Base-by-base conservation (phyloP, 1,140 invertebrate species). In the Microplitis mediator region DNA sequence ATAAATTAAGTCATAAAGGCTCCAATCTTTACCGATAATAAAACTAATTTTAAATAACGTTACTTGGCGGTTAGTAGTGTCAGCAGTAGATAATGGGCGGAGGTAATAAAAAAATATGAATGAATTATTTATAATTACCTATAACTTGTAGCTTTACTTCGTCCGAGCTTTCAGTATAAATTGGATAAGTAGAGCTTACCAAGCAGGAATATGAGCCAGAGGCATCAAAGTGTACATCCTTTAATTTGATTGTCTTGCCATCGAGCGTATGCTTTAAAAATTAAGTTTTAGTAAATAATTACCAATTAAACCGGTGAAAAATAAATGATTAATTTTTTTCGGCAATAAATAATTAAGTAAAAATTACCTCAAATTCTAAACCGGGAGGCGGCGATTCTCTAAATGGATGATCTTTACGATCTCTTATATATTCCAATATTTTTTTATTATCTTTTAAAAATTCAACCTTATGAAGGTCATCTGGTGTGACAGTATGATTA, bases 351-450 rank as follows among this genome's bases (percentile, higher is more conserved):
- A 54, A 58, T 16, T 14, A 56, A 36, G 64, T 63, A 36, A 1
- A 50, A 60, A 36, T 58, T 88, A 95, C 93, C 84, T 94, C 92
- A 54, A 94, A 88, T 76, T 89, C 89, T 51, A 92, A 91, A 61
- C 93, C 93, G 4, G 88, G 83, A 35, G 90, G 89, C n/a, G 89
- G 88, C 78, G 89, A 91, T 80, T 90, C 90, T 74, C 89, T 87
- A 81, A 92, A 94, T 14, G 93, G 93, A 69, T 9, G 4, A 4
- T 93, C 92, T 77, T 88, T 91, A 71, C 93, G 89, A 69, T 92
- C 92, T 74, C 90, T 91, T 80, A 94, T 91, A 84, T 92, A 95
- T 84, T 93, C 91, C 80, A 94, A 92, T 84, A 95, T 92, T 84
- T 93, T 94, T 80, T 89, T 89, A 79, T 90, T 90, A 77, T 90